These are phyloP conservation scores for Anas georgica DNA, from an alignment of 2,797 vertebrate genomes.

Conservation along the genomic window DNA sequence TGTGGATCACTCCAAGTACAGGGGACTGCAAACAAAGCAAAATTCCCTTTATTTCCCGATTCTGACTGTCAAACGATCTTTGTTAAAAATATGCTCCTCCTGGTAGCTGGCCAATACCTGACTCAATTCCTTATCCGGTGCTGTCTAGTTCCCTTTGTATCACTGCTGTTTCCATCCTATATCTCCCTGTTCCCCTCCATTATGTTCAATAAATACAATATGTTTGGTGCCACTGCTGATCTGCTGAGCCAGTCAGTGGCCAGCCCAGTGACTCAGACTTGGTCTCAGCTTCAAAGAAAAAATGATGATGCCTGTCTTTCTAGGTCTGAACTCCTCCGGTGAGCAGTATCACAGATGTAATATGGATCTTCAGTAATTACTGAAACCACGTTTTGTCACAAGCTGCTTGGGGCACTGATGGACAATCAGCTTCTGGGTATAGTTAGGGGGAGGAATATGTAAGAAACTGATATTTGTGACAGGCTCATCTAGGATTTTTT, in stretches of 20 bases:
- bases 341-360: constrained; percentile 43
- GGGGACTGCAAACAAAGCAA: constrained; percentile 35
- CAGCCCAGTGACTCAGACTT: constrained; percentile 1
- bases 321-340: constrained; percentile 13
- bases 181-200: not conserved
- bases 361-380: constrained; percentile 43
- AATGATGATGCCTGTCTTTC: constrained; percentile 37
- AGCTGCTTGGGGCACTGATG: constrained; percentile 32
- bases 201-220: constrained; percentile 51
- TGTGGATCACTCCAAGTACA: not conserved
- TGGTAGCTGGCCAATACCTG: constrained; percentile 60
- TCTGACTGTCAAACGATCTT: constrained; percentile 59
- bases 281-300: constrained; percentile 40
- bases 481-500: not conserved
- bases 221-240: constrained; percentile 32
- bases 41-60: not conserved
- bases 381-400: constrained; percentile 52
- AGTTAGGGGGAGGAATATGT: constrained; percentile 4
- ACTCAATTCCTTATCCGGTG: not conserved
- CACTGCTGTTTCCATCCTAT: not conserved
- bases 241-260: constrained; percentile 39
- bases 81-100: constrained; percentile 50
- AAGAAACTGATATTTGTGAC: not conserved
- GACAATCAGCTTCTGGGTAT: constrained; percentile 12
- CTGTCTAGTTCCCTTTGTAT: not conserved